Evolutionary conservation across 2,797 vertebrate genomes (phyloP).

Genomic region (Vultur gryphus): DNA sequence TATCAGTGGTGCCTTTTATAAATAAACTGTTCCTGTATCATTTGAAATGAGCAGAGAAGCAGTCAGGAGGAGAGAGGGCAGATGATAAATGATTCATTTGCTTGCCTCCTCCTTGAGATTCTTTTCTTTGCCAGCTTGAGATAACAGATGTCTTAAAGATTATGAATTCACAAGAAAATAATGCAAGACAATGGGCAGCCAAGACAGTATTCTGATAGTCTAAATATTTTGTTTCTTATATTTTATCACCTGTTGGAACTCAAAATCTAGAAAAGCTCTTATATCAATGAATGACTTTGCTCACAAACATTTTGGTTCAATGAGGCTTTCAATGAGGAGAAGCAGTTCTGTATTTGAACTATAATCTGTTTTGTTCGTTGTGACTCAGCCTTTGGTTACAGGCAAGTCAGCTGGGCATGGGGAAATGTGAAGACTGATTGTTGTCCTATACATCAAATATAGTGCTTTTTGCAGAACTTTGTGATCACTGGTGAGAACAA

Average conservation of each 20-base stretch:
- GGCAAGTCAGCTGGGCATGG: background rate
- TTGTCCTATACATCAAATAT: background rate
- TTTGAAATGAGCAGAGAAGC: background rate
- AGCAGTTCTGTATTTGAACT: background rate
- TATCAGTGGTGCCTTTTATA: background rate
- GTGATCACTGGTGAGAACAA: background rate
- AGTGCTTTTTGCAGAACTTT: background rate
- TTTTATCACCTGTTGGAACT: background rate
- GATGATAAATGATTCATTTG: constrained; percentile 44
- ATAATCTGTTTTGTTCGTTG: background rate
- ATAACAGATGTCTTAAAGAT: constrained; percentile 28
- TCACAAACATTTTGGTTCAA: background rate
- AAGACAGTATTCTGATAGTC: background rate
- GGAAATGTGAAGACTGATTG: background rate
- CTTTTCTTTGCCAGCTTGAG: background rate
- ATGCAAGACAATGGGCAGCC: background rate
- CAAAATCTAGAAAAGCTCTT: background rate
- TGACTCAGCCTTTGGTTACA: background rate
- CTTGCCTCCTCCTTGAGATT: constrained; percentile 11
- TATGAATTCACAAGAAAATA: constrained; percentile 24
- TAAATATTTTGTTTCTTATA: constrained; percentile 7
- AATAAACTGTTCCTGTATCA: background rate
- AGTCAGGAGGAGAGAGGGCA: constrained; percentile 7
- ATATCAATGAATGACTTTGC: background rate
- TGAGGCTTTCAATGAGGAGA: background rate